phyloP scores from a whole-genome alignment of 1,140 invertebrate genomes.

The Drosophila murphyi region DNA sequence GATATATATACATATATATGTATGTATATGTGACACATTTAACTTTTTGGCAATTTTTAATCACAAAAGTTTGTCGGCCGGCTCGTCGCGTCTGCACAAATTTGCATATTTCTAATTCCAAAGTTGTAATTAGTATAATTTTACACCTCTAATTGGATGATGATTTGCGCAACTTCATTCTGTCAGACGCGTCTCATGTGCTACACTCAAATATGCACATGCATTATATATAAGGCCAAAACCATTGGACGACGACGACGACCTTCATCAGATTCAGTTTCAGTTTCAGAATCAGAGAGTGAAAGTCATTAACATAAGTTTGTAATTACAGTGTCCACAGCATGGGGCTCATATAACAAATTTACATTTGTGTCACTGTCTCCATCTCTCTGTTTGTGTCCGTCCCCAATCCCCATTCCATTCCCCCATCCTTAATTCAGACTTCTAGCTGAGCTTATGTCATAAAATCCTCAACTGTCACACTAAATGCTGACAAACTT shows the following conservation, averaged over 20 bases:
- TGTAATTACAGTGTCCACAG: constrained; percentile 54
- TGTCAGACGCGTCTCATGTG: constrained; percentile 44
- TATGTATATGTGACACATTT: constrained; percentile 36
- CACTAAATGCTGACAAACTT: constrained; percentile 8
- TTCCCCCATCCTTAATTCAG: constrained; percentile 26
- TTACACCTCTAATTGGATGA: constrained; percentile 81
- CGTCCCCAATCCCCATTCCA: background rate
- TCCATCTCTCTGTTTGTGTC: background rate
- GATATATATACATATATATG: constrained; percentile 4
- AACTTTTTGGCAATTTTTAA: constrained; percentile 75
- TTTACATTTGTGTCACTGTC: constrained; percentile 3
- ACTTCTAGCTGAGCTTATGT: constrained; percentile 29
- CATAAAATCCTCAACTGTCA: constrained; percentile 20
- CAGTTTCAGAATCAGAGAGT: constrained; percentile 26
- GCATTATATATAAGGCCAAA: constrained; percentile 31
- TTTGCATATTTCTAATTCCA: constrained; percentile 83
- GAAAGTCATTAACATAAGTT: constrained; percentile 71
- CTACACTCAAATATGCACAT: constrained; percentile 67
- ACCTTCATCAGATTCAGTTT: constrained; percentile 51
- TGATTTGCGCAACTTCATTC: constrained; percentile 76
- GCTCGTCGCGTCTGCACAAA: constrained; percentile 37
- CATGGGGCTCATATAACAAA: constrained; percentile 25
- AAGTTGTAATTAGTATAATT: constrained; percentile 84
- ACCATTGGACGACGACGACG: background rate
- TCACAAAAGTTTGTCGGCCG: constrained; percentile 60